These are phyloP conservation scores for Acrossocheilus fasciatus DNA, from an alignment of 2,797 vertebrate genomes.

Conservation along the genomic window DNA sequence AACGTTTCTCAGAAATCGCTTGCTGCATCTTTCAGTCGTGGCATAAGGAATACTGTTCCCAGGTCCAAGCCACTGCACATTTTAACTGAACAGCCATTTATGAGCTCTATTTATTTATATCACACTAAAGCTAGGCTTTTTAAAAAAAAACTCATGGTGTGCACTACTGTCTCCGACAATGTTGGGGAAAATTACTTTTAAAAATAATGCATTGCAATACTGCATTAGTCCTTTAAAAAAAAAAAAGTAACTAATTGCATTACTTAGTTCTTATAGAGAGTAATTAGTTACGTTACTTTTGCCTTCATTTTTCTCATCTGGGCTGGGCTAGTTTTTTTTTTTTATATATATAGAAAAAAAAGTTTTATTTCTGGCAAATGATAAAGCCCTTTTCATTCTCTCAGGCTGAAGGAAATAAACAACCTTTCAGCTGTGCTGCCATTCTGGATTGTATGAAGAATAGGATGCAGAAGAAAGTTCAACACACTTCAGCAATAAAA, in stretches of 20 bases:
- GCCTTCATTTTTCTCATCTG: neutral
- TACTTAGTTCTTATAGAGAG: neutral
- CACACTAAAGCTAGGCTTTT: neutral
- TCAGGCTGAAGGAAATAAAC: neutral
- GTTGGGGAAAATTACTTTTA: neutral
- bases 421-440: neutral
- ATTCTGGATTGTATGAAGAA: neutral
- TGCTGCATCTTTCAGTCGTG: neutral
- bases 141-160: neutral
- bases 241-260: neutral
- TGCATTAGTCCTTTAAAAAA: neutral
- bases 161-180: neutral
- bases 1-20: neutral
- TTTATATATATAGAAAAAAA: too few relatives aligned
- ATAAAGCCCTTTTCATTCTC: neutral
- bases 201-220: neutral
- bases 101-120: neutral
- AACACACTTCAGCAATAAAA: neutral
- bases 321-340: neutral
- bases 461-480: neutral
- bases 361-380: neutral
- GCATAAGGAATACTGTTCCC: neutral
- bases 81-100: neutral
- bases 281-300: neutral
- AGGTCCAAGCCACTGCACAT: neutral